Evolutionary conservation across 2,888 invertebrate genomes (phyloP).

Genomic region (Amiota communis): DNA sequence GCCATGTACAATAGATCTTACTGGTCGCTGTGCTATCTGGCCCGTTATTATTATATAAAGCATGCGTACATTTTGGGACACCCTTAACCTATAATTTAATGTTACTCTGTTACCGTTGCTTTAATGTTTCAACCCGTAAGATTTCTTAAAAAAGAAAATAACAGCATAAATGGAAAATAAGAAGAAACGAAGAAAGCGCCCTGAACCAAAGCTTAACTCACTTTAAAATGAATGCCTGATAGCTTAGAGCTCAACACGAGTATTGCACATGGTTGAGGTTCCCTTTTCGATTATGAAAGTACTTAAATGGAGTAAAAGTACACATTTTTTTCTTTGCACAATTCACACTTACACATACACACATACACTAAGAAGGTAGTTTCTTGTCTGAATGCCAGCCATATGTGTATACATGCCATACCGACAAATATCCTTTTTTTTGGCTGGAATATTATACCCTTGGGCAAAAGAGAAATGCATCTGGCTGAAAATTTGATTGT

Average conservation of each 20-base stretch:
- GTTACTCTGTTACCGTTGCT: conserved; percentile 34
- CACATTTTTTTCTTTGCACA: neutral
- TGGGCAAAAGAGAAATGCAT: conserved; percentile 41
- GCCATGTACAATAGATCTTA: no score
- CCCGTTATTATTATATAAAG: no score
- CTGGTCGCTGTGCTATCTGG: no score
- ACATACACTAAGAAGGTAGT: neutral
- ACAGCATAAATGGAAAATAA: neutral
- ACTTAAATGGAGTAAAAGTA: conserved; percentile 41
- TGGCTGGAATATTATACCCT: conserved; percentile 26
- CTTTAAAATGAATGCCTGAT: conserved; percentile 5
- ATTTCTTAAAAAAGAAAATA: neutral
- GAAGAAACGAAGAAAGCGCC: neutral
- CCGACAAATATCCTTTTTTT: conserved; percentile 1
- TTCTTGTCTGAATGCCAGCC: conserved; percentile 18
- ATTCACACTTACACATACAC: neutral
- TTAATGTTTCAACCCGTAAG: conserved; percentile 36
- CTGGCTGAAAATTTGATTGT: conserved; percentile 65
- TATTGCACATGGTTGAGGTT: conserved; percentile 10
- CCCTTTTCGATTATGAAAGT: conserved; percentile 63
- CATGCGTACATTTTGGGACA: no score
- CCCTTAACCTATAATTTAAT: no score
- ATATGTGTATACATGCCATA: neutral
- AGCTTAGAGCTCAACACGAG: conserved; percentile 16
- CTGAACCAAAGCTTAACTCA: neutral